Percentiles rank a stretch among this genome's conserved stretches.
phyloP scores from a whole-genome alignment of 2,888 invertebrate species.

The Xestobium rufovillosum region DNA sequence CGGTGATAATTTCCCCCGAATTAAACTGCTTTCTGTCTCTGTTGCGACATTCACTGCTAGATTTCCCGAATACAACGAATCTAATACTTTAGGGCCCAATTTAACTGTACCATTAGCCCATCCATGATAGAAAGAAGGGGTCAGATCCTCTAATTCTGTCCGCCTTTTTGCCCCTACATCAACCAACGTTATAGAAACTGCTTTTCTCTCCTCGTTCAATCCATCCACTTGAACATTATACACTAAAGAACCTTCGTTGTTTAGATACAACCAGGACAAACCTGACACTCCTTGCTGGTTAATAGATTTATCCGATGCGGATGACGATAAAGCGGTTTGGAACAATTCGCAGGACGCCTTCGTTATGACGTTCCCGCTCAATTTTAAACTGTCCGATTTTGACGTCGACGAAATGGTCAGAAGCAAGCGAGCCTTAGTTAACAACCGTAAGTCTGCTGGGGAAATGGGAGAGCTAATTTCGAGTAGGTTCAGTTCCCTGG shows the following conservation, averaged over 20 bases:
- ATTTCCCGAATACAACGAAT: slow-evolving; percentile 75
- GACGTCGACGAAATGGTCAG: slow-evolving; percentile 63
- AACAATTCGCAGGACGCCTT: slow-evolving; percentile 74
- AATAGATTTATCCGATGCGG: slow-evolving; percentile 32
- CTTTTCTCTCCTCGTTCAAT: slow-evolving; percentile 45
- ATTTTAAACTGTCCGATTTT: slow-evolving; percentile 54
- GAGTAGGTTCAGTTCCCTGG: slow-evolving; percentile 66
- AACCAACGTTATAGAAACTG: slow-evolving; percentile 60
- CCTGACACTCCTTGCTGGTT: slow-evolving; percentile 50
- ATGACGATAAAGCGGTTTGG: slow-evolving; percentile 59
- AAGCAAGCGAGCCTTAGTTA: slow-evolving; percentile 69
- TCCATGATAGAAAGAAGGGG: slow-evolving; percentile 49
- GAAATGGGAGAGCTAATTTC: slow-evolving; percentile 74
- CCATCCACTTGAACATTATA: slow-evolving; percentile 70
- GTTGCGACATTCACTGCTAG: slow-evolving; percentile 69
- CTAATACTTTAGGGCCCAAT: slow-evolving; percentile 72
- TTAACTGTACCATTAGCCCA: slow-evolving; percentile 67
- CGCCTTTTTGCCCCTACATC: slow-evolving; percentile 59
- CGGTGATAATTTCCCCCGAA: slow-evolving; percentile 61
- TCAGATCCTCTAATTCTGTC: slow-evolving; percentile 67
- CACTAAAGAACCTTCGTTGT: slow-evolving; percentile 67
- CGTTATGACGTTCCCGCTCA: slow-evolving; percentile 65
- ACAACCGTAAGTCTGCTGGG: slow-evolving; percentile 63
- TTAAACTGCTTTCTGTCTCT: slow-evolving; percentile 49
- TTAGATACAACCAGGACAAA: slow-evolving; percentile 70